Conservation (phyloP, 1,140 invertebrate species). For the Megalopta genalis region DNA sequence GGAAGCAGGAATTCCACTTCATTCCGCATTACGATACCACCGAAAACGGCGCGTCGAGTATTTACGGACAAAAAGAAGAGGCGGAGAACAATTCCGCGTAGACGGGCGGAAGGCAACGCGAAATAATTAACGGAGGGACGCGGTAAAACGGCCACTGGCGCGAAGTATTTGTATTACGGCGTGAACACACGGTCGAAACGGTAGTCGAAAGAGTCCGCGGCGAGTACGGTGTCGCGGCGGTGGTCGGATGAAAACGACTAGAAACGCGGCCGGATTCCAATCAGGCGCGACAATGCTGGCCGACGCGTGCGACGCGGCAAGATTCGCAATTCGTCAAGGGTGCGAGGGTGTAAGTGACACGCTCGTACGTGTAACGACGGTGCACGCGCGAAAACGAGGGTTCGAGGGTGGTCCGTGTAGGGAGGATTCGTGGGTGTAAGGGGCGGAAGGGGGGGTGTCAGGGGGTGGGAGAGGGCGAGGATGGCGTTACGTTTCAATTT, state of each 20-base stretch:
- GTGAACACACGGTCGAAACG: not conserved
- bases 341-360: slow-evolving; percentile 22
- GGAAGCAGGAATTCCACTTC: no score
- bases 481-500: slow-evolving; percentile 71
- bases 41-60: no score
- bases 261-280: slow-evolving; percentile 43
- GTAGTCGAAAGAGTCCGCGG: slow-evolving; percentile 12
- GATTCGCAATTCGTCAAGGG: slow-evolving; percentile 44
- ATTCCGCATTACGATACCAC: no score
- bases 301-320: slow-evolving; percentile 30
- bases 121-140: slow-evolving; percentile 14
- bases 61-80: no score
- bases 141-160: slow-evolving; percentile 12
- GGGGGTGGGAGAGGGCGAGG: not conserved
- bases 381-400: slow-evolving; percentile 21
- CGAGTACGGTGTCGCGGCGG: not conserved
- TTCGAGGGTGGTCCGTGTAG: slow-evolving; percentile 17
- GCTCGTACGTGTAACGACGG: slow-evolving; percentile 16
- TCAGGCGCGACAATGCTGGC: slow-evolving; percentile 45
- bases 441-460: not conserved
- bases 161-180: not conserved
- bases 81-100: no score
- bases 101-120: not conserved
- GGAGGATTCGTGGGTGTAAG: no score
- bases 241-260: slow-evolving; percentile 8